Percentiles rank a stretch among this genome's conserved stretches.
Conservation (phyloP, 2,797 vertebrate species). For the Clarias platycephalus region DNA sequence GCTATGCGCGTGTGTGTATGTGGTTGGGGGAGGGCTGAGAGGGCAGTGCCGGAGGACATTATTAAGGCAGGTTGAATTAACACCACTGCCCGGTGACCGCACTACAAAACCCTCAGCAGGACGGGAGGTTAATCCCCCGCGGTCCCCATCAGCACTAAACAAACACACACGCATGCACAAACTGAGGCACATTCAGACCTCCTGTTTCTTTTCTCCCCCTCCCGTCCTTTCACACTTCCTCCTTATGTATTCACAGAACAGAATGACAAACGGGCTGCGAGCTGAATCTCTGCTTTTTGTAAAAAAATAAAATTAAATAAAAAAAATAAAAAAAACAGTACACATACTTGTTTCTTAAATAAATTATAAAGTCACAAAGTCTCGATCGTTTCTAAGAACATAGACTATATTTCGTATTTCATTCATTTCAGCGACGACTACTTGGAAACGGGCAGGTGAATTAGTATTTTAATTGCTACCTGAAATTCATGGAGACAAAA, state of each 20-base stretch:
- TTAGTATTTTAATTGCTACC: background rate
- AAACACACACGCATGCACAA: conserved; percentile 22
- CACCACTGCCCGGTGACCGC: conserved; percentile 44
- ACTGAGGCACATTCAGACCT: conserved; percentile 9
- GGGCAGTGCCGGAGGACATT: conserved; percentile 52
- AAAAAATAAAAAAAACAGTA: too few species aligned
- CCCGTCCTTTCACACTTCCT: background rate
- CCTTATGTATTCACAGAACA: background rate
- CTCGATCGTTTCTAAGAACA: background rate
- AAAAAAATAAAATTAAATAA: too few species aligned
- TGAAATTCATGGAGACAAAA: background rate
- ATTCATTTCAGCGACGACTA: background rate
- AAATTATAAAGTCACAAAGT: too few species aligned
- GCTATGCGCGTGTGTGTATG: conserved; percentile 31
- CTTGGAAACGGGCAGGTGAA: background rate
- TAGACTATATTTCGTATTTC: background rate
- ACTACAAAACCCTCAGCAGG: conserved; percentile 57
- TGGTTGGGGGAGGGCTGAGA: conserved; percentile 46
- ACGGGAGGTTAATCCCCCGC: conserved; percentile 56
- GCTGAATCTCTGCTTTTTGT: background rate
- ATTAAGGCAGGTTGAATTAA: conserved; percentile 64
- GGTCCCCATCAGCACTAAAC: conserved; percentile 49
- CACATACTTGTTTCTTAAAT: background rate
- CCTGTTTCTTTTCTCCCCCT: conserved; percentile 11
- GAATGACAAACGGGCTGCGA: background rate